These are phyloP conservation scores for Idaea straminata DNA, from an alignment of 2,888 invertebrate genomes.

Conservation along the genomic window DNA sequence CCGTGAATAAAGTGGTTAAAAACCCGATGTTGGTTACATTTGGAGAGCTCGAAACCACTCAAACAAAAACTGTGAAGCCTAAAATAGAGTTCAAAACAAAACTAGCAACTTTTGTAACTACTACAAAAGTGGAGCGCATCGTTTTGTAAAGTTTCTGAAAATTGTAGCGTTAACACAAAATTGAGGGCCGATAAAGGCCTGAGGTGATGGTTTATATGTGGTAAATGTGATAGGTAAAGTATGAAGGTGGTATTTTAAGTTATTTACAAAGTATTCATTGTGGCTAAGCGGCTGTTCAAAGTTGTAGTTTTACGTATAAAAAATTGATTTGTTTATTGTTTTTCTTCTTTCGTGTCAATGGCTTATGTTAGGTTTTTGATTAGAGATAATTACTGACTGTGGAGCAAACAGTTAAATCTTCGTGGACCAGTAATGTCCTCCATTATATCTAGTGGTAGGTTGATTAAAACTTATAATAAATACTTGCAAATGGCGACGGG, in stretches of 20 bases:
- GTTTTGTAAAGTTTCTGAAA: constrained; percentile 27
- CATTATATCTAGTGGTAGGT: no score
- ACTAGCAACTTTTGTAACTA: constrained; percentile 7
- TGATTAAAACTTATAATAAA: background rate
- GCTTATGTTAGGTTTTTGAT: background rate
- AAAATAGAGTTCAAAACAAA: constrained; percentile 31
- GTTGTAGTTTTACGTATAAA: background rate
- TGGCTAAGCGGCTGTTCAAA: background rate
- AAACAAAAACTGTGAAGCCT: constrained; percentile 36
- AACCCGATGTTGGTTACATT: constrained; percentile 19
- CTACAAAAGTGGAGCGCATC: constrained; percentile 31
- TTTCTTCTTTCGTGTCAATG: background rate
- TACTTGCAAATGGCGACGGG: background rate
- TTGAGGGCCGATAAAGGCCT: constrained; percentile 8
- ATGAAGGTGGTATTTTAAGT: background rate
- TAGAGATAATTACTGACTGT: no score
- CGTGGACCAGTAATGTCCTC: no score
- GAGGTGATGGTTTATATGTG: background rate
- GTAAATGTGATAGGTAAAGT: background rate
- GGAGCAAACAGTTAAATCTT: background rate
- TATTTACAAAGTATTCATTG: background rate
- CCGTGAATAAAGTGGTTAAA: constrained; percentile 20
- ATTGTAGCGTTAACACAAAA: constrained; percentile 27
- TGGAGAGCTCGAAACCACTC: constrained; percentile 25
- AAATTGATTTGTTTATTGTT: background rate